Evolutionary conservation across 2,888 invertebrate genomes (phyloP).

Genomic region (Thecophora atra): DNA sequence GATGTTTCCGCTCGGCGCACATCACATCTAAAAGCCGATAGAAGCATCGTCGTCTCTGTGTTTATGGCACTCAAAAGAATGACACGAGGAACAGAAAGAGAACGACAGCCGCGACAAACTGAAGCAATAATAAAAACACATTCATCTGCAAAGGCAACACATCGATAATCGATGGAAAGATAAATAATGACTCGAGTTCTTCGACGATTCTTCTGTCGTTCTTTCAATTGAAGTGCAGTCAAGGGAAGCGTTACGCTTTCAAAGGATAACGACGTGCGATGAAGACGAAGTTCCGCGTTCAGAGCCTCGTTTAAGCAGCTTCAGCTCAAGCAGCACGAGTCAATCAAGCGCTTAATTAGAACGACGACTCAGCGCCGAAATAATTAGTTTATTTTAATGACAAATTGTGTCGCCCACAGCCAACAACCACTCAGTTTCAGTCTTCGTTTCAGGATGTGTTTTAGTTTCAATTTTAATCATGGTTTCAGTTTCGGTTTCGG

Average conservation of each 20-base stretch:
- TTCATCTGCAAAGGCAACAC: background rate
- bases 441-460: background rate
- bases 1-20: background rate
- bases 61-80: slow-evolving; percentile 26
- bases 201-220: background rate
- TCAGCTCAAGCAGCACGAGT: background rate
- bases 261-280: background rate
- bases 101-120: slow-evolving; percentile 6
- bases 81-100: background rate
- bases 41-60: slow-evolving; percentile 13
- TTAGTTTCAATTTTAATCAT: background rate
- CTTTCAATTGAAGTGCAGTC: background rate
- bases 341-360: slow-evolving; percentile 11
- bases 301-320: too few species aligned
- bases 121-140: background rate
- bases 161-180: background rate
- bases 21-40: background rate
- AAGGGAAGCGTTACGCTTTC: background rate
- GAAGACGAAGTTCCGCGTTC: background rate
- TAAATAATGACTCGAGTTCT: slow-evolving; percentile 14
- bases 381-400: slow-evolving; percentile 23
- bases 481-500: background rate
- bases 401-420: background rate
- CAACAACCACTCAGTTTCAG: too few species aligned
- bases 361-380: background rate